Percentiles rank a stretch among this genome's conserved stretches.
Conservation (phyloP, 2,888 invertebrate species). For the Cosmia pyralina region DNA sequence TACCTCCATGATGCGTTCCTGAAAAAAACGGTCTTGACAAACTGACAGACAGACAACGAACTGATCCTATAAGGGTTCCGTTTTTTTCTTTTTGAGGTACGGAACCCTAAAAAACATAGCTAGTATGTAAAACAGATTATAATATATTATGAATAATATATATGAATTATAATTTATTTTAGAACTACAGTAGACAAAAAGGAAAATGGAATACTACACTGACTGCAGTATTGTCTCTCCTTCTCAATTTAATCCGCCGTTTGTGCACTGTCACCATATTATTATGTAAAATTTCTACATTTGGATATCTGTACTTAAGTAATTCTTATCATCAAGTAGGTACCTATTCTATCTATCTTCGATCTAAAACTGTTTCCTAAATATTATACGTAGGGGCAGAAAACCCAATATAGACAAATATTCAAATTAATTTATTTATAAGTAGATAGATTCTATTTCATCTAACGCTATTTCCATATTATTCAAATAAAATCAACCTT, state of each 20-base stretch:
- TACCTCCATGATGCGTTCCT: too few species aligned
- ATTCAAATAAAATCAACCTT: slow-evolving; percentile 45
- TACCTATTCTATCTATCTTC: neutral
- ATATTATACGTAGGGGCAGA: slow-evolving; percentile 17
- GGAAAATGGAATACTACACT: slow-evolving; percentile 1
- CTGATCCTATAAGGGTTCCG: too few species aligned
- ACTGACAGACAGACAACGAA: too few species aligned
- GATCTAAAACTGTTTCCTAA: neutral
- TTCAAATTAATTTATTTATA: slow-evolving; percentile 40
- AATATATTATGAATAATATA: too few species aligned
- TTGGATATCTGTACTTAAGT: too few species aligned
- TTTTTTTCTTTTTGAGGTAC: too few species aligned
- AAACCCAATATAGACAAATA: slow-evolving; percentile 26
- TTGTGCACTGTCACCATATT: neutral
- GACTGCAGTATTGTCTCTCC: neutral
- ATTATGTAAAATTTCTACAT: too few species aligned
- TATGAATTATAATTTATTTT: neutral
- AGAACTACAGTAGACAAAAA: slow-evolving; percentile 1
- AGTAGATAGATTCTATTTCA: slow-evolving; percentile 23
- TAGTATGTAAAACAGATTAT: slow-evolving; percentile 2
- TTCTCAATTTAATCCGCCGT: neutral
- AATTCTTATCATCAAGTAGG: too few species aligned
- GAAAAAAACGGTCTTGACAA: too few species aligned
- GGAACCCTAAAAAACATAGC: too few species aligned
- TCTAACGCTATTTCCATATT: slow-evolving; percentile 26